Evolutionary conservation across 2,797 vertebrate species (phyloP), one percentile per base, ranked within the genome.

Genomic region (Alauda arvensis): DNA sequence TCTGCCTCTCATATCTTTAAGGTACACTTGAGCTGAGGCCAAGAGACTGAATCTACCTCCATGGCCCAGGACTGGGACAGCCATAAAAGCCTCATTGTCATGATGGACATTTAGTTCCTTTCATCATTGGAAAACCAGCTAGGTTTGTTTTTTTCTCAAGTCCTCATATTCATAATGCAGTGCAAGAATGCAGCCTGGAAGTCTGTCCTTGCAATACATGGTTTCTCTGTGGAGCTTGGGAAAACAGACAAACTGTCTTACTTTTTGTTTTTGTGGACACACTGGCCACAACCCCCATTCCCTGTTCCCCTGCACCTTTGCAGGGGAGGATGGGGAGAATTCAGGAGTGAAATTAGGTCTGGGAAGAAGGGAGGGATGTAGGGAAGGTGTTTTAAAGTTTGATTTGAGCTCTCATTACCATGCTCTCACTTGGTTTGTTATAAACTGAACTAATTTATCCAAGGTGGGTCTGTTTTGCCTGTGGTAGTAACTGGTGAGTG

Each of bases 311-410:
- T 53, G 31, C 0, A 0, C 29, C 11, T 8, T 31, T 65, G 28
- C 2, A 1, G 13, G 28, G 11, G 8, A 76, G 20, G 43, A 40
- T 0, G 0, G 29, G 18, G 12, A 68, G 21, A 61, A 68, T 55
- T 42, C 14, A 17, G 60, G 14, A 39, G 24, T 21, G 10, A 61
- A 66, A 56, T 7, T 77, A 28, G 20, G 28, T 20, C 13, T 9
- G 9, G n/a, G 18, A 67, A 39, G n/a, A 61, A 55, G 29, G 37
- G 37, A 51, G 12, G 14, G 26, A n/a, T 43, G 21, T 8, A 18
- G 25, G 6, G 19, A 67, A 49, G 6, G 20, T 66, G 12, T 49
- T 83, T 55, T 48, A 39, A 55, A 46, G 13, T 52, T 82, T 61
- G 10, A 31, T 18, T 55, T 55, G 18, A 37, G 67, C 28, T 67